Percentiles rank a stretch among this genome's conserved stretches.
Evolutionary conservation across 2,113 vertebrate genomes (phyloP).

Genomic region (Orycteropus afer): DNA sequence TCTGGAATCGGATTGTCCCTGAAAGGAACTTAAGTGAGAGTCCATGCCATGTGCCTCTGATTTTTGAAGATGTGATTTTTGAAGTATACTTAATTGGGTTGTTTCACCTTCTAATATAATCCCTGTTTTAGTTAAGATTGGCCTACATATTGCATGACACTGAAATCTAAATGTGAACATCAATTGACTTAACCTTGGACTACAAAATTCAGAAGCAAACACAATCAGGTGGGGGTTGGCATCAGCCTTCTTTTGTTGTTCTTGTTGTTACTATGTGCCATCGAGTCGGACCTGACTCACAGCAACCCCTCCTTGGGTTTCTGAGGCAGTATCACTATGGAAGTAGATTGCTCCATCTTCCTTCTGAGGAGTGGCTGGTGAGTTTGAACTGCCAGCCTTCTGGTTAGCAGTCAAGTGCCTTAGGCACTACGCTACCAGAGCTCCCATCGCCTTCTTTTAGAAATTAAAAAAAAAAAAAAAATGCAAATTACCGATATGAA

Average conservation of each 20-base stretch:
- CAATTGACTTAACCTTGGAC: neutral
- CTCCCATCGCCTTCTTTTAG: neutral
- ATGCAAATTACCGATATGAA: neutral
- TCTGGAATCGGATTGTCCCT: neutral
- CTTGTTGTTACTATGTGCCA: too few species aligned
- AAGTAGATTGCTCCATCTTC: too few species aligned
- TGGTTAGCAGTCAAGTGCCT: too few species aligned
- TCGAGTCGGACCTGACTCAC: too few species aligned
- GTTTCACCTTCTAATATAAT: neutral
- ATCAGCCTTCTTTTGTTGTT: too few species aligned
- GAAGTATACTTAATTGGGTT: neutral
- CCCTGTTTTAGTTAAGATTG: neutral
- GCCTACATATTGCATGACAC: accelerated
- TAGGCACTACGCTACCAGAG: too few species aligned
- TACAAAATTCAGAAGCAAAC: neutral
- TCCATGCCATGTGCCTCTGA: neutral
- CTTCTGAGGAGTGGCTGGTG: too few species aligned
- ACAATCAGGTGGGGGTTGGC: neutral
- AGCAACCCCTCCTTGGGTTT: too few species aligned
- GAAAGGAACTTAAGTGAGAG: neutral
- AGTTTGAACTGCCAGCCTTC: too few species aligned
- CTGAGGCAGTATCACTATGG: too few species aligned
- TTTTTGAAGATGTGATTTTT: neutral
- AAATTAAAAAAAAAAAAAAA: neutral
- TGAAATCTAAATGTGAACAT: neutral